Base-by-base conservation (phyloP, 2,888 invertebrate species). In the Orgyia antiqua region DNA sequence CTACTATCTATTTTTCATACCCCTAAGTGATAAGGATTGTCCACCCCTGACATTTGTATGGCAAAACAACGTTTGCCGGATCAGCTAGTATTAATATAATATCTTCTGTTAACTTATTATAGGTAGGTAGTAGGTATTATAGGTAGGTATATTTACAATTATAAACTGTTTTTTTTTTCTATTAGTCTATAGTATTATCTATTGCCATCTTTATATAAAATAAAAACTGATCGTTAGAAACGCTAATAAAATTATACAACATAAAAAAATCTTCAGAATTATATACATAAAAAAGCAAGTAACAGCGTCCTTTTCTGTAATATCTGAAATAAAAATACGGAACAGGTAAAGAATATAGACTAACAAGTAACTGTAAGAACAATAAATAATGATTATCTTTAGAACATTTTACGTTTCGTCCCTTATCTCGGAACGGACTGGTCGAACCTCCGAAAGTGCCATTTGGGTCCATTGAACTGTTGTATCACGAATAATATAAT, bases 361-460 rank as follows among this genome's bases (percentile, higher is more conserved):
- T 34, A 31, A 33, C 29, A 36, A 42, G 47, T 42, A 46, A 32
- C 33, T 38, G 18, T 26, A 24, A 24, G 20, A 8, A 20, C 32
- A 36, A 48, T 51, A 51, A 48, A 48, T 51, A 33, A 47, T 36
- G 51, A 48, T 51, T 13, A 19, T 36, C 47, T 51, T 27, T 29
- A 17, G 23, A 27, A 39, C 33, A 31, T 50, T 48, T 37, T 38
- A 51, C 39, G 33, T 46, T 42, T 39, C 13, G 31, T 19, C 34
- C 10, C 32, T 34, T 51, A 48, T 47, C 48, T 35, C 3, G 27
- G 27, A 27, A 32, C 19, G 20, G 19, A 20, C 27, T 26, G 29
- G 18, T 5, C 15, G 19, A n/a, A 15, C 10, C 24, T 21, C 31
- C 19, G 4, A 10, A 27, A 37, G 27, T 24, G 19, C 30, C 31